A percentile compares a stretch with the other conserved stretches of the same genome.
phyloP scores from a whole-genome alignment of 2,888 invertebrate species.

The Temnothorax ravouxi region DNA sequence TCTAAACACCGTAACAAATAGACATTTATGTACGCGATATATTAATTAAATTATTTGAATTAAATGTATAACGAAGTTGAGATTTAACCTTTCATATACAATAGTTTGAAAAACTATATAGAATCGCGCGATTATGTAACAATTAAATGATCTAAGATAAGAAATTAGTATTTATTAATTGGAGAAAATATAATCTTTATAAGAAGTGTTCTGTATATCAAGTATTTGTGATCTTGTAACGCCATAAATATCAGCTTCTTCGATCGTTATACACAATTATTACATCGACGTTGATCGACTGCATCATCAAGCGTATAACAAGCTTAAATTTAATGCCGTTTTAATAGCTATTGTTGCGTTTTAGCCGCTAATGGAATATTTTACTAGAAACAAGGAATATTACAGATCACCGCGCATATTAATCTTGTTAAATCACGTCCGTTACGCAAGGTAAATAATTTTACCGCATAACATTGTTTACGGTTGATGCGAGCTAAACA shows the following conservation, averaged over 20 bases:
- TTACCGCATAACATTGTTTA: constrained; percentile 37
- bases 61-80: background rate
- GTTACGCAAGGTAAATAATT: constrained; percentile 50
- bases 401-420: constrained; percentile 54
- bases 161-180: constrained; percentile 5
- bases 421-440: constrained; percentile 53
- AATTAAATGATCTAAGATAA: background rate
- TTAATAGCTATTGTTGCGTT: constrained; percentile 50
- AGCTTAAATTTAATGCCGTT: constrained; percentile 52
- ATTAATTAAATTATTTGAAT: background rate
- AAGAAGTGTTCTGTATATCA: background rate
- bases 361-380: constrained; percentile 52
- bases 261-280: constrained; percentile 33
- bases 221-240: background rate
- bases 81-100: background rate
- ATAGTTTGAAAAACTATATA: background rate
- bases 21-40: background rate
- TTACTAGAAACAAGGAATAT: constrained; percentile 50
- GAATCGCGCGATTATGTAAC: background rate
- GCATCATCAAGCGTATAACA: constrained; percentile 34
- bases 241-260: constrained; percentile 3
- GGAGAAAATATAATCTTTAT: background rate
- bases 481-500: constrained; percentile 25
- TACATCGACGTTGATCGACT: constrained; percentile 28
- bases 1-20: background rate